Evolutionary conservation across 2,888 invertebrate genomes (phyloP), one percentile per base, ranked within the genome.

Genomic region (Miltochrista miniata): DNA sequence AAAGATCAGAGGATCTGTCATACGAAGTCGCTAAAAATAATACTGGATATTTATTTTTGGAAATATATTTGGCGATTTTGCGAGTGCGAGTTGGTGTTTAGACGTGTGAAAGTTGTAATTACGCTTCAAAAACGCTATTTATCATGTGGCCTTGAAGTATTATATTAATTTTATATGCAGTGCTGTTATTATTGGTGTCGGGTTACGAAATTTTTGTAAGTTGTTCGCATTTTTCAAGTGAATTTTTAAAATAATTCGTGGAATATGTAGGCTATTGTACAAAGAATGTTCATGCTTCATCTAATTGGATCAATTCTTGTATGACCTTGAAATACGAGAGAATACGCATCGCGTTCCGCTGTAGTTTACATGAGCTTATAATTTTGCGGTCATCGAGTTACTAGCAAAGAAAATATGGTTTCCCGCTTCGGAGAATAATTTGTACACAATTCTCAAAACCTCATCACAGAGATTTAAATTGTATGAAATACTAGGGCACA

Each of bases 41-140:
- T 78, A 68, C 79, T 69, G 77, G 68, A 73, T n/a, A 70, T 76
- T 77, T 89, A 88, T 88, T 90, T 89, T 84, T 75, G 85, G 87
- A 78, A 75, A 68, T 83, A 78, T 79, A 88, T 85, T 88, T 86
- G 79, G 85, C 83, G 81, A 85, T 80, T 87, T 87, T 78, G 85
- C 84, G 76, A 78, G 78, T 76, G 79, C 66, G 76, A 78, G 78
- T 68, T 76, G 72, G 72, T 81, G 82, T 8, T 80, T 80, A 83
- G 81, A 80, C 74, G 80, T 80, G 83, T 79, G 87, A 86, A 87
- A 89, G 85, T 87, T 81, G 64, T 78, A 68, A 78, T 79, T 80
- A 70, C 74, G 73, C 75, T 62, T 65, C 56, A 64, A 69, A 77
- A 70, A 63, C 59, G 59, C 59, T 56, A 49, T 54, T 65, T 55